These are phyloP conservation scores for Semicossyphus pulcher DNA, from an alignment of 2,113 vertebrate species.

Conservation along the genomic window DNA sequence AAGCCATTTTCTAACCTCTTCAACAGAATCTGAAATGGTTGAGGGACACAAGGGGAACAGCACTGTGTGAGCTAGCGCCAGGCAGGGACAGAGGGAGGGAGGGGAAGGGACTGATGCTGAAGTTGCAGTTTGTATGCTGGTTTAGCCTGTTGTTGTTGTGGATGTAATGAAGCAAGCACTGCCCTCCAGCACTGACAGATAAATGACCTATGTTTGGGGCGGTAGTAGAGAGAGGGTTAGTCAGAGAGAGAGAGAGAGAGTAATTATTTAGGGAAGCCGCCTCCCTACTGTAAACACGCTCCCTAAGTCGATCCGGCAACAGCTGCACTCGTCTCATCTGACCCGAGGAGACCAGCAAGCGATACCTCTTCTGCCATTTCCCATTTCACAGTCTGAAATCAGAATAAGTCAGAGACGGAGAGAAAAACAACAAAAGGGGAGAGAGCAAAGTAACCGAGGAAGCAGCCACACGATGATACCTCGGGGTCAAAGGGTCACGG, in stretches of 20 bases:
- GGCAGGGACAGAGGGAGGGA: background rate
- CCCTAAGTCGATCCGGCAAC: slow-evolving; percentile 58
- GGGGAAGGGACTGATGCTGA: slow-evolving; percentile 26
- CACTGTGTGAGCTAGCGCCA: slow-evolving; percentile 10
- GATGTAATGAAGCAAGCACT: slow-evolving; percentile 19
- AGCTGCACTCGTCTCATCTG: slow-evolving; percentile 66
- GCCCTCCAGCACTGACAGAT: slow-evolving; percentile 19
- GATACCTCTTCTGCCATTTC: slow-evolving; percentile 39
- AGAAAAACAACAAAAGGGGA: slow-evolving; percentile 38
- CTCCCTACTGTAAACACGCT: slow-evolving; percentile 14
- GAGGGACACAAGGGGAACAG: slow-evolving; percentile 15
- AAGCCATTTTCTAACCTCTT: slow-evolving; percentile 43
- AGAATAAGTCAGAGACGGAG: slow-evolving; percentile 35
- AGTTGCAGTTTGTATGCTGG: slow-evolving; percentile 39
- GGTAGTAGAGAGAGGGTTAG: slow-evolving; percentile 18
- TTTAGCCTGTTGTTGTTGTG: slow-evolving; percentile 52
- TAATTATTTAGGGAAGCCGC: slow-evolving; percentile 48
- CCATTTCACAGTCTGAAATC: slow-evolving; percentile 50
- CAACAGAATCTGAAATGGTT: slow-evolving; percentile 29
- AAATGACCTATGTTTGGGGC: slow-evolving; percentile 19
- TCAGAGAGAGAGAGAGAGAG: slow-evolving; percentile 1
- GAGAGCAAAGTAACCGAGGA: slow-evolving; percentile 1
- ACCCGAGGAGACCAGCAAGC: slow-evolving; percentile 37
- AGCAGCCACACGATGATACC: slow-evolving; percentile 20
- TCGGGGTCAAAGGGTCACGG: slow-evolving; percentile 47